Percentiles rank a stretch among this genome's conserved stretches.
phyloP scores from a whole-genome alignment of 2,888 invertebrate genomes.

The Erebia aethiops region DNA sequence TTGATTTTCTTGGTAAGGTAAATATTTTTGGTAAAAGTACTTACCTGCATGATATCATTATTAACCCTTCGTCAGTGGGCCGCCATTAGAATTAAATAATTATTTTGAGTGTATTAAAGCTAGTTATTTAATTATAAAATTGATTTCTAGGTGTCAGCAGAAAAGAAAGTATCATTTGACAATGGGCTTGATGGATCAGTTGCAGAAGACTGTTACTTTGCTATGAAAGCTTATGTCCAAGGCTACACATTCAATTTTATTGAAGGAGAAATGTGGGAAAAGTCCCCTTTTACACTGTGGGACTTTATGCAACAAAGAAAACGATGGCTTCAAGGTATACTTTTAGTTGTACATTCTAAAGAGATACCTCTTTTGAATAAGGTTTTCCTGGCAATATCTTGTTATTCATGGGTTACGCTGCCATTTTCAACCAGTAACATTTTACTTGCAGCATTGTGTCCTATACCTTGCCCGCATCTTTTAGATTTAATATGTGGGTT shows the following conservation, averaged over 20 bases:
- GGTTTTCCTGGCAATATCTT: constrained; percentile 91
- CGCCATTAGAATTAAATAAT: no score
- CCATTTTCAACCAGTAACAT: constrained; percentile 96
- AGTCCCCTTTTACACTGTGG: constrained; percentile 96
- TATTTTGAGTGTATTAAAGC: no score
- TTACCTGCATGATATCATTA: no score
- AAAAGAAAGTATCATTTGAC: constrained; percentile 95
- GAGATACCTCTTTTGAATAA: constrained; percentile 91
- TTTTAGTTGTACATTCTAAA: constrained; percentile 93
- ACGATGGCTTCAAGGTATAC: constrained; percentile 96
- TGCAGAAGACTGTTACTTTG: constrained; percentile 99
- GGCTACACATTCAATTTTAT: constrained; percentile 97
- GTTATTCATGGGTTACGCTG: constrained; percentile 98
- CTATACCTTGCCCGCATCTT: constrained; percentile 92
- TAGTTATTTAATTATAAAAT: neutral
- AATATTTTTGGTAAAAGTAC: no score
- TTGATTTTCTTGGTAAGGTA: no score
- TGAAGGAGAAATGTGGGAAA: constrained; percentile 99
- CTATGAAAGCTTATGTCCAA: constrained; percentile 95
- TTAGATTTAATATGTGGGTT: constrained; percentile 95
- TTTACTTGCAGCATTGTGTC: constrained; percentile 91
- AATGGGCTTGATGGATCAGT: constrained; percentile 98
- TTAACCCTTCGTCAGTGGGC: no score
- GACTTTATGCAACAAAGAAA: constrained; percentile 98
- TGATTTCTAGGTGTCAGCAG: constrained; percentile 90